These are phyloP conservation scores for Ellobium chinense DNA, from an alignment of 2,888 invertebrate species.

Conservation along the genomic window DNA sequence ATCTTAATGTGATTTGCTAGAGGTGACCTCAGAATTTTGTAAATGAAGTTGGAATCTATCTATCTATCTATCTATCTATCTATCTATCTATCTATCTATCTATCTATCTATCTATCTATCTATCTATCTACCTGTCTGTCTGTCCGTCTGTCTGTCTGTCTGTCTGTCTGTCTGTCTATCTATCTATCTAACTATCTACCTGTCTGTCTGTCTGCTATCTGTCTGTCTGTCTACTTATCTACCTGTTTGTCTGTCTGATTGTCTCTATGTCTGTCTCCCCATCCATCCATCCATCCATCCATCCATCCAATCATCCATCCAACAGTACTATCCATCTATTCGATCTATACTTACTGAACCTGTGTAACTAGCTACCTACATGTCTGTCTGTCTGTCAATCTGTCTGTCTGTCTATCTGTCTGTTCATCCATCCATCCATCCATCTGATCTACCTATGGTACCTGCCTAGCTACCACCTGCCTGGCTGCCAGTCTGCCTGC, in stretches of 20 bases:
- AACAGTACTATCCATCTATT: neutral
- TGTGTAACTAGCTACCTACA: neutral
- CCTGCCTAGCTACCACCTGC: too few relatives aligned
- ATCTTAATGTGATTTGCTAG: too few relatives aligned
- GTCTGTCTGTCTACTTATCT: neutral
- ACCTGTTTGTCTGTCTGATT: neutral
- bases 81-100: conserved; percentile 14
- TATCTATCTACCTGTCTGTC: conserved; percentile 8
- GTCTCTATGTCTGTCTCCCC: neutral
- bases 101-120: neutral
- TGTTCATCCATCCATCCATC: neutral
- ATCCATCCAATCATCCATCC: neutral
- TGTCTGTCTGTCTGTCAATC: neutral
- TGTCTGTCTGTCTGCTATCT: neutral
- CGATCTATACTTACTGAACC: too few relatives aligned
- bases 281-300: neutral
- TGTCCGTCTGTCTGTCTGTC: neutral
- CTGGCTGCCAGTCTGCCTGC: neutral
- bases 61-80: conserved; percentile 20
- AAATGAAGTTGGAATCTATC: neutral
- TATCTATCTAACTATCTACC: neutral
- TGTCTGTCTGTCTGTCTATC: neutral
- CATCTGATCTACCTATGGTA: neutral
- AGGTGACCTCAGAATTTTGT: too few relatives aligned
- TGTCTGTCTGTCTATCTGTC: neutral